phyloP scores from a whole-genome alignment of 2,888 invertebrate species.

The Cantharis rustica region DNA sequence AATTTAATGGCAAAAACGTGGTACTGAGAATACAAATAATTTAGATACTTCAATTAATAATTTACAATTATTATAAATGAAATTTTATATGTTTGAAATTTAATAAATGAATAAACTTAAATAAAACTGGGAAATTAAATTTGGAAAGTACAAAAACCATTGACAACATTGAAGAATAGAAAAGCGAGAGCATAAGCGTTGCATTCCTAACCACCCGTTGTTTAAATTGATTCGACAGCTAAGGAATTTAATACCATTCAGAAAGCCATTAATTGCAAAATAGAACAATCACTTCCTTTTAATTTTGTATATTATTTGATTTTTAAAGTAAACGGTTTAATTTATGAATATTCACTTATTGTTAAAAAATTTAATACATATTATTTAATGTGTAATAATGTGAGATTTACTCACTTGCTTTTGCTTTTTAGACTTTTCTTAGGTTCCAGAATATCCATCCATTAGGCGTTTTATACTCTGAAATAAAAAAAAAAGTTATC shows the following conservation, averaged over 20 bases:
- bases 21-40: background rate
- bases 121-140: background rate
- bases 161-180: slow-evolving; percentile 43
- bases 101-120: background rate
- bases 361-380: background rate
- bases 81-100: background rate
- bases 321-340: background rate
- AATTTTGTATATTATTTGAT: slow-evolving; percentile 20
- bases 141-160: slow-evolving; percentile 3
- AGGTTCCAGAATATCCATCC: slow-evolving; percentile 57
- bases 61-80: background rate
- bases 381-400: background rate
- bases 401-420: slow-evolving; percentile 47
- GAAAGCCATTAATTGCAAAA: slow-evolving; percentile 50
- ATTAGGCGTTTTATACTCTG: slow-evolving; percentile 51
- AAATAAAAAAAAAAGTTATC: slow-evolving; percentile 36
- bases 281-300: slow-evolving; percentile 37
- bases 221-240: slow-evolving; percentile 52
- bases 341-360: background rate
- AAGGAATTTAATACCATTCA: slow-evolving; percentile 53
- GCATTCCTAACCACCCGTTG: slow-evolving; percentile 50
- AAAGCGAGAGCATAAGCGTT: slow-evolving; percentile 46
- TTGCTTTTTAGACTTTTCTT: slow-evolving; percentile 45
- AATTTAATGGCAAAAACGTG: no score
- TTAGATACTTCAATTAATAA: background rate